phyloP scores from a whole-genome alignment of 2,113 vertebrate species.

The Platysteira castanea region DNA sequence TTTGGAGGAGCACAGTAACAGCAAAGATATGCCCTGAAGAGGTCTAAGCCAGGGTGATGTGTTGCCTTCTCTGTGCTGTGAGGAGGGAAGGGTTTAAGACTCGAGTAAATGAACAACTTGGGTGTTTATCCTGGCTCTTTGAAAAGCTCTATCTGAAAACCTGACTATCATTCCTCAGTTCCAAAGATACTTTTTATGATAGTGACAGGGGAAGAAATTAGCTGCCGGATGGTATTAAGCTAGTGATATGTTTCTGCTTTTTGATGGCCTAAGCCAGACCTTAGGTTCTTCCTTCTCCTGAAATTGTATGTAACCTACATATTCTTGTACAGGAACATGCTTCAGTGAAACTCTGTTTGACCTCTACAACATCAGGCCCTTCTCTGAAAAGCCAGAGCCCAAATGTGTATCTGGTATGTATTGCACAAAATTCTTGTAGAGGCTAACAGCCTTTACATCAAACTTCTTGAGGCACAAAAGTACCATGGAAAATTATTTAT shows the following conservation, averaged over 20 bases:
- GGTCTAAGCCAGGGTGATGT: not conserved
- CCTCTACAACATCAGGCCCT: not conserved
- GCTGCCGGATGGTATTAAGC: not conserved
- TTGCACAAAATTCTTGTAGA: not conserved
- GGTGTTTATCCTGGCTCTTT: not conserved
- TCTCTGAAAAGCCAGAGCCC: not conserved
- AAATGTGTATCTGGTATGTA: not conserved
- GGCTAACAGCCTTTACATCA: not conserved
- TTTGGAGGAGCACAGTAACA: not conserved
- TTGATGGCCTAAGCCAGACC: not conserved
- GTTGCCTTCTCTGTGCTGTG: not conserved
- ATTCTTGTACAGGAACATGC: not conserved
- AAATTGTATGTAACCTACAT: not conserved
- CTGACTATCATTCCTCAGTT: not conserved
- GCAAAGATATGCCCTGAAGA: not conserved
- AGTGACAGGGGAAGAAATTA: not conserved
- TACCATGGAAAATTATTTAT: conserved; percentile 31
- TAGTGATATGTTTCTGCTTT: not conserved
- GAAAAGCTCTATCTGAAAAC: not conserved
- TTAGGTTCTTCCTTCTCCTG: not conserved
- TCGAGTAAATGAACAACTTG: not conserved
- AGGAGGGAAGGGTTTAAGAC: not conserved
- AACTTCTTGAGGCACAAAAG: not conserved
- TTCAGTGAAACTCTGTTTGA: not conserved
- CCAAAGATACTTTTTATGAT: not conserved